Evolutionary conservation across 2,888 invertebrate genomes (phyloP), one percentile per base, ranked within the genome.

Genomic region (Ophonus ardosiacus): DNA sequence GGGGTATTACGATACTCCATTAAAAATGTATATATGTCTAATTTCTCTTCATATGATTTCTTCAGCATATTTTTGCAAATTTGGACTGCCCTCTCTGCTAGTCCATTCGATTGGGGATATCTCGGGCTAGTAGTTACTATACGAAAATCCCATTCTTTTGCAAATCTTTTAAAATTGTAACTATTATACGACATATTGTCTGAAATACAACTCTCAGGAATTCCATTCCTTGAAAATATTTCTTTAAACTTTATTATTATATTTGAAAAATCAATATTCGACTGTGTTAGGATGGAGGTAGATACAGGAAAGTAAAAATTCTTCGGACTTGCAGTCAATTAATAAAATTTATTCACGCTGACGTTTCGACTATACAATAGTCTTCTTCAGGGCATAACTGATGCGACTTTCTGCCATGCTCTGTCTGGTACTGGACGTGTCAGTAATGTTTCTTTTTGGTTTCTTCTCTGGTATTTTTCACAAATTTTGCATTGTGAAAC

Each of bases 321-420:
- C n/a, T n/a, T n/a, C n/a, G n/a, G n/a, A n/a, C n/a, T n/a, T n/a
- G n/a, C 8, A 7, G 2, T 18, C 5, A 15, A 76, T 21, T 6
- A 76, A 6, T 68, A 31, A 43, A 10, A 76, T 17, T 51, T 51
- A 76, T 15, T 76, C 43, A 76, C 7, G 5, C 3, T 17, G 6
- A 40, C 43, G 43, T 51, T 8, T 15, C 5, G 7, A 43, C 8
- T 40, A 71, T n/a, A n/a, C 31, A 15, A 38, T 38, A 71, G 38
- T 17, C 40, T 13, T 24, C 3, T 38, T 2, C 15, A n/a, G 7
- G 38, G n/a, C 1, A 38, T 31, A 38, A 38, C 71, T 21, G 40
- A 8, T 71, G 38, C 8, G n/a, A 84, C 65, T 43, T 84, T 85
- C 76, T 86, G 15, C 86, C 84, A 84, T 10, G 85, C 85, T 38